Evolutionary conservation across 2,113 vertebrate genomes (phyloP), one percentile per base, ranked within the genome.

Genomic region (Carettochelys insculpta): DNA sequence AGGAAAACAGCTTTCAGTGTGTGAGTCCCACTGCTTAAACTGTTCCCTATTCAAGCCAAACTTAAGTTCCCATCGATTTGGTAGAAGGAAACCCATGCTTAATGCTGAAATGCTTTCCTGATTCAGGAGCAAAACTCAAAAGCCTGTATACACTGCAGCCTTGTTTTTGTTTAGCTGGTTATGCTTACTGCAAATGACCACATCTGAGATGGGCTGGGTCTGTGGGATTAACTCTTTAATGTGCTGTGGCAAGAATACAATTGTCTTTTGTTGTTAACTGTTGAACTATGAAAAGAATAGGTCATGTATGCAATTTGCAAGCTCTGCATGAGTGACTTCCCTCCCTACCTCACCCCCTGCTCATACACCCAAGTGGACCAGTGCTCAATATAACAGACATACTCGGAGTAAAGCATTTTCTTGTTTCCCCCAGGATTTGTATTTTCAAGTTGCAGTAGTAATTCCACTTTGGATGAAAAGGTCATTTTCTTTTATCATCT

Each of bases 161-260:
- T 95, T 95, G 92, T 94, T 97, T 95, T 94, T 96, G 90, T 96
- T 97, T 93, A 94, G 87, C 84, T 92, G 83, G 90, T 76, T 90
- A 34, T 84, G 77, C 89, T 96, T 88, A 83, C 82, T 81, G 95
- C 94, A 96, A 95, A 96, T 83, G 95, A 75, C 86, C 1, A 0
- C 76, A 81, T 75, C 92, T 94, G 95, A 88, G 95, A 95, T 95
- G 89, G 80, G 80, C 90, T 93, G 91, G 78, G 79, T 94, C 80
- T 14, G 1, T 90, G 88, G 95, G 90, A 95, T 96, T 92, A 91
- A 92, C 83, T 94, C 94, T 97, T 95, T 97, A 95, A 97, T 97
- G 94, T 94, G 94, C 94, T 96, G 96, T 90, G 76, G 93, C 95
- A 96, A 90, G 94, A 96, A 95, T 96, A 91, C 85, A 79, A 87